A percentile compares a stretch with the other conserved stretches of the same genome.
phyloP scores from a whole-genome alignment of 1,140 invertebrate genomes.

The Oryzaephilus surinamensis region DNA sequence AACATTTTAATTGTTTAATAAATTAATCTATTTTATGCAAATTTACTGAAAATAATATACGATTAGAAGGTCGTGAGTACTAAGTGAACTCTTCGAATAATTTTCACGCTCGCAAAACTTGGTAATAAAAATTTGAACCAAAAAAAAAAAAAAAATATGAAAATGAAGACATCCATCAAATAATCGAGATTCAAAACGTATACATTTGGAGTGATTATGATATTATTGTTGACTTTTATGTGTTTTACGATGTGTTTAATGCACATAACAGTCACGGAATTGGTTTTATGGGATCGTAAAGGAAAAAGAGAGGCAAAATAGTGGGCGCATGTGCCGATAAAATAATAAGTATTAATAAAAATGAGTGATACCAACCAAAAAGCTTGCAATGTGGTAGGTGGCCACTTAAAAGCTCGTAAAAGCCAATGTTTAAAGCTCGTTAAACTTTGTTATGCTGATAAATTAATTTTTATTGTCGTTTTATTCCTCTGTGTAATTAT shows the following conservation, averaged over 20 bases:
- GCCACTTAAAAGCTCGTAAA: constrained; percentile 17
- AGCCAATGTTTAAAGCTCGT: constrained; percentile 14
- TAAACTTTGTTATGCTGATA: constrained; percentile 13
- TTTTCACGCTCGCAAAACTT: too few species aligned
- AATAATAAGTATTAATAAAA: background rate
- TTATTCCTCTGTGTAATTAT: constrained; percentile 15
- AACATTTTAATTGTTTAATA: too few species aligned
- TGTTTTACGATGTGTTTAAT: constrained; percentile 30
- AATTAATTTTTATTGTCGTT: constrained; percentile 17
- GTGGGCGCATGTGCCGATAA: constrained; percentile 20
- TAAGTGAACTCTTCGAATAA: too few species aligned
- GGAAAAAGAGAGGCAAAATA: constrained; percentile 13
- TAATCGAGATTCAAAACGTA: constrained; percentile 13
- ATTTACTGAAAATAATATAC: too few species aligned
- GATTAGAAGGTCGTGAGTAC: too few species aligned
- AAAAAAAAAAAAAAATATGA: background rate
- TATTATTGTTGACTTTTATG: constrained; percentile 30
- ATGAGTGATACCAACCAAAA: constrained; percentile 5
- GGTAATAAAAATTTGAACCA: too few species aligned
- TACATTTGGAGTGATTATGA: constrained; percentile 22
- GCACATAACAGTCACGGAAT: constrained; percentile 27
- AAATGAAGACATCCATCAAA: constrained; percentile 15
- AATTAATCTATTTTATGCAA: too few species aligned
- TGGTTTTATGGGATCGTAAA: constrained; percentile 28
- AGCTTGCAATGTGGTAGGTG: constrained; percentile 4